Evolutionary conservation across 2,888 invertebrate species (phyloP).

Genomic region (Drosophila rellima): DNA sequence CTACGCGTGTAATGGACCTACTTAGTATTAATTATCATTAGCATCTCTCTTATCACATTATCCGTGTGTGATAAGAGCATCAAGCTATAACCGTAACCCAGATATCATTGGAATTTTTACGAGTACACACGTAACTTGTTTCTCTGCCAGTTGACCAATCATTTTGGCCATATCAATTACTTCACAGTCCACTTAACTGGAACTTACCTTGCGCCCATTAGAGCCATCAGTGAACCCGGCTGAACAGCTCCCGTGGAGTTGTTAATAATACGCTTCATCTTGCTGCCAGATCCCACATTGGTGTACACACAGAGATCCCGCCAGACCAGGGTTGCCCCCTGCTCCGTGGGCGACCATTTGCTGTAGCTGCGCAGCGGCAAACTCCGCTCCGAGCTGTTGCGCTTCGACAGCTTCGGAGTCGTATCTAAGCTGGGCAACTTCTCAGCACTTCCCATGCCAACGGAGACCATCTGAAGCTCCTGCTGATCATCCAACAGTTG

Average conservation of each 20-base stretch:
- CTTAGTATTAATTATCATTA: not conserved
- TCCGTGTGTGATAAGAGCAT: conserved; percentile 35
- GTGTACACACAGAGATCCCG: conserved; percentile 91
- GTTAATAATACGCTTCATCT: conserved; percentile 91
- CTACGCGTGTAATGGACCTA: conserved; percentile 4
- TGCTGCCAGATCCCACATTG: conserved; percentile 83
- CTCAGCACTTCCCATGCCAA: conserved; percentile 22
- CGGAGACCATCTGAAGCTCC: conserved; percentile 64
- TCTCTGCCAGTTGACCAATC: not conserved
- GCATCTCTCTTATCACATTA: conserved; percentile 24
- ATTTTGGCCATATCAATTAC: conserved; percentile 35
- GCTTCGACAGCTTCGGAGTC: conserved; percentile 75
- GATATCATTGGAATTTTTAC: conserved; percentile 35
- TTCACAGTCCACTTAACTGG: conserved; percentile 1
- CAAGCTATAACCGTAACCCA: conserved; percentile 44
- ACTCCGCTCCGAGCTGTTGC: conserved; percentile 84
- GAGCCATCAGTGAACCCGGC: conserved; percentile 92
- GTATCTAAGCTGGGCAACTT: conserved; percentile 59
- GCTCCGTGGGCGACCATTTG: conserved; percentile 87
- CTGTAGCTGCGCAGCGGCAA: conserved; percentile 86
- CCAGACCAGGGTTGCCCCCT: conserved; percentile 92
- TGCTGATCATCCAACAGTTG: conserved; percentile 43
- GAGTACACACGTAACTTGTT: not conserved
- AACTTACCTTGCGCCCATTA: conserved; percentile 93
- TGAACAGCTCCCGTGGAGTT: conserved; percentile 93